phyloP scores from a whole-genome alignment of 2,888 invertebrate genomes.

The Fabriciana adippe region DNA sequence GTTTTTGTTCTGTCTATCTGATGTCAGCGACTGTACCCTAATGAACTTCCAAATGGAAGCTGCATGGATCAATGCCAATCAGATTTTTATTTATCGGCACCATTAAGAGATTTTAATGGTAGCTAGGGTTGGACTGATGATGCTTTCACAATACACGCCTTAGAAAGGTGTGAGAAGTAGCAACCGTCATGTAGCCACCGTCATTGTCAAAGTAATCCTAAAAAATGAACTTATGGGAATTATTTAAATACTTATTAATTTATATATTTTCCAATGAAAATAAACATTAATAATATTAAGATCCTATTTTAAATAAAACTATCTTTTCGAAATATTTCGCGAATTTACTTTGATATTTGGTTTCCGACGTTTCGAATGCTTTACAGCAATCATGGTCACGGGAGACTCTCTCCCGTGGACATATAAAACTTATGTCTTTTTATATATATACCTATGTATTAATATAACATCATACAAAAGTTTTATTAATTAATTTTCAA shows the following conservation, averaged over 20 bases:
- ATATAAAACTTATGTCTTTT: too few species aligned
- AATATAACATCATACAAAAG: too few species aligned
- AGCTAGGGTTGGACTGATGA: constrained; percentile 50
- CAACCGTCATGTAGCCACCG: constrained; percentile 39
- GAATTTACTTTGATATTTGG: too few species aligned
- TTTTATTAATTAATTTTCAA: too few species aligned
- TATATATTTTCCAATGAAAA: neutral
- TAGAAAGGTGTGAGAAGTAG: constrained; percentile 40
- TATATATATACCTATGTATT: too few species aligned
- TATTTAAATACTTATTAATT: neutral
- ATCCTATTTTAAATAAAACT: too few species aligned
- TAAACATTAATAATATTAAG: too few species aligned
- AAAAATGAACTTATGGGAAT: constrained; percentile 5
- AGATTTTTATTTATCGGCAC: constrained; percentile 67
- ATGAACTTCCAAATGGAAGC: constrained; percentile 80
- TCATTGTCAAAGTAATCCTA: constrained; percentile 31
- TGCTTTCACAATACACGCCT: constrained; percentile 51
- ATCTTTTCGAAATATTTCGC: too few species aligned
- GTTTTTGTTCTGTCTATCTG: constrained; percentile 50
- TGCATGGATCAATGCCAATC: constrained; percentile 77
- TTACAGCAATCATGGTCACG: too few species aligned
- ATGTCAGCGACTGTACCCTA: constrained; percentile 61
- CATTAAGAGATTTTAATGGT: constrained; percentile 73
- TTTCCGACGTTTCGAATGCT: too few species aligned
- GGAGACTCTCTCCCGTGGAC: too few species aligned